Evolutionary conservation across 2,113 vertebrate genomes (phyloP).

Genomic region (Lates calcarifer): DNA sequence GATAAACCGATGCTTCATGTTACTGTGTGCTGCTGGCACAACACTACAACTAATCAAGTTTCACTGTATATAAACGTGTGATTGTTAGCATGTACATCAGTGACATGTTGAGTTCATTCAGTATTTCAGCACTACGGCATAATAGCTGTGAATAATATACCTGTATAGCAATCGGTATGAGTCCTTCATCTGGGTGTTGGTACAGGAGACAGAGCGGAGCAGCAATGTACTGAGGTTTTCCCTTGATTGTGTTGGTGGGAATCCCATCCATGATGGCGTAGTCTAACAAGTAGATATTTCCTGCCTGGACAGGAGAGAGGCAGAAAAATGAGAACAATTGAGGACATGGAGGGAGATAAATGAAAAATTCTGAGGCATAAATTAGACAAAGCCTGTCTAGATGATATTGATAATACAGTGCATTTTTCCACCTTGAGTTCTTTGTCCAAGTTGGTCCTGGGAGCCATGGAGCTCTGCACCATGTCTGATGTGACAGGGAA

Average conservation of each 20-base stretch:
- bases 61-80: not conserved
- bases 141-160: constrained; percentile 44
- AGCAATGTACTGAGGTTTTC: constrained; percentile 80
- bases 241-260: constrained; percentile 79
- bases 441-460: constrained; percentile 74
- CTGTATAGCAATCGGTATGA: constrained; percentile 87
- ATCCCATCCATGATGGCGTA: constrained; percentile 80
- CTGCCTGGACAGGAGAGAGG: constrained; percentile 70
- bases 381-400: not conserved
- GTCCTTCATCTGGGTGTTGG: constrained; percentile 80
- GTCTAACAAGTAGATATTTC: constrained; percentile 83
- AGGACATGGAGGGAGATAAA: not conserved
- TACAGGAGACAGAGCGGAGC: constrained; percentile 86
- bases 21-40: no score
- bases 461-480: constrained; percentile 75
- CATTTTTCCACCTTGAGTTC: constrained; percentile 83
- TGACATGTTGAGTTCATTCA: not conserved
- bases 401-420: not conserved
- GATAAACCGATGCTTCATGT: no score
- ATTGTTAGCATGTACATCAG: not conserved
- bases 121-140: not conserved
- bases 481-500: constrained; percentile 83
- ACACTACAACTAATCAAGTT: no score
- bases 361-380: not conserved
- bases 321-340: no score